These are phyloP conservation scores for Mormyrus lacerda DNA, from an alignment of 2,113 vertebrate species.

Conservation along the genomic window DNA sequence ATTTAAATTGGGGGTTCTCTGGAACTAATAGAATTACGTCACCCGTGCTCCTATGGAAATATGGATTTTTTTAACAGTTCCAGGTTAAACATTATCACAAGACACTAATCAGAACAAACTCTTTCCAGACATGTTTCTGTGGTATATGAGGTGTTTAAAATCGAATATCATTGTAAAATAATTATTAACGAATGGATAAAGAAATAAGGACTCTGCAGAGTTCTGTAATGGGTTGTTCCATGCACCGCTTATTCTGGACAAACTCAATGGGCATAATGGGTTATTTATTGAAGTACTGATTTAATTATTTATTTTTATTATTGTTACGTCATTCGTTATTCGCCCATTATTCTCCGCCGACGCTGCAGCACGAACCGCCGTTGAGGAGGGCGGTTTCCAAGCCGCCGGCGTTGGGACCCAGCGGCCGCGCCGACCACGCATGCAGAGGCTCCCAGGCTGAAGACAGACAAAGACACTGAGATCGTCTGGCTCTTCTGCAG, in stretches of 20 bases:
- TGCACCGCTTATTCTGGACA: background rate
- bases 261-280: background rate
- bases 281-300: background rate
- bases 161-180: background rate
- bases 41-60: background rate
- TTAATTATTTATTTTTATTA: background rate
- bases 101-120: background rate
- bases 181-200: background rate
- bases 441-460: slow-evolving; percentile 43
- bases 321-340: slow-evolving; percentile 2
- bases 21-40: background rate
- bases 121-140: background rate
- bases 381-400: background rate
- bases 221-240: background rate
- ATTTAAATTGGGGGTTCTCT: background rate
- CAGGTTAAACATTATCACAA: background rate
- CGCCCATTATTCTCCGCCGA: background rate
- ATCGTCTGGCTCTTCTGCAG: slow-evolving; percentile 57
- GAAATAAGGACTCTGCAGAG: background rate
- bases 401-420: slow-evolving; percentile 59
- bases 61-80: background rate
- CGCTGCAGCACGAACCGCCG: background rate
- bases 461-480: slow-evolving; percentile 58
- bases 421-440: slow-evolving; percentile 41
- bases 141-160: background rate